Percentiles rank a stretch among this genome's conserved stretches.
phyloP scores from a whole-genome alignment of 2,113 vertebrate genomes.

The Sinocyclocheilus maitianheensis region DNA sequence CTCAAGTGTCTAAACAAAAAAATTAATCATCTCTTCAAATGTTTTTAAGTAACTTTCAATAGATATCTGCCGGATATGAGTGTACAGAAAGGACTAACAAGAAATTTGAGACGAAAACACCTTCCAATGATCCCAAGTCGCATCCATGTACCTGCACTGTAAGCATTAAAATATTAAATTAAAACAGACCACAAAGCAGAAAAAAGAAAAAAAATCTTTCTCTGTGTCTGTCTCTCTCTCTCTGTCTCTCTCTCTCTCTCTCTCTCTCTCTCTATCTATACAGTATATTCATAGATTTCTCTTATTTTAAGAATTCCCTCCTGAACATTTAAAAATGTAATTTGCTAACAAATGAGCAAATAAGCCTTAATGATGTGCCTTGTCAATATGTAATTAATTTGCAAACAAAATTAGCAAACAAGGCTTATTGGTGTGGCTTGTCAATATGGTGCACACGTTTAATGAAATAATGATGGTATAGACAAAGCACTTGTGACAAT shows the following conservation, averaged over 20 bases:
- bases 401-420: neutral
- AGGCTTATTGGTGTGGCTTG: neutral
- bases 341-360: neutral
- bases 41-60: slow-evolving; percentile 14
- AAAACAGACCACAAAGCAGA: slow-evolving; percentile 2
- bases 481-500: slow-evolving; percentile 28
- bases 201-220: neutral
- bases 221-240: too few relatives aligned
- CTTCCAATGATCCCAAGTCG: neutral
- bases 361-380: neutral
- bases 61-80: neutral
- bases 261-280: too few relatives aligned
- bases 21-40: slow-evolving; percentile 13
- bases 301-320: neutral
- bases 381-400: neutral
- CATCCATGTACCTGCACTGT: neutral
- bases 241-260: too few relatives aligned
- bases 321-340: neutral
- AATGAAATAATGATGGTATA: slow-evolving; percentile 22
- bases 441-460: slow-evolving; percentile 4
- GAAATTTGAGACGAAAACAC: slow-evolving; percentile 30
- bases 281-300: too few relatives aligned
- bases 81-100: neutral
- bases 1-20: slow-evolving; percentile 22
- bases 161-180: neutral